These are phyloP conservation scores for Acleris holmiana DNA, from an alignment of 2,888 invertebrate genomes.

Conservation along the genomic window DNA sequence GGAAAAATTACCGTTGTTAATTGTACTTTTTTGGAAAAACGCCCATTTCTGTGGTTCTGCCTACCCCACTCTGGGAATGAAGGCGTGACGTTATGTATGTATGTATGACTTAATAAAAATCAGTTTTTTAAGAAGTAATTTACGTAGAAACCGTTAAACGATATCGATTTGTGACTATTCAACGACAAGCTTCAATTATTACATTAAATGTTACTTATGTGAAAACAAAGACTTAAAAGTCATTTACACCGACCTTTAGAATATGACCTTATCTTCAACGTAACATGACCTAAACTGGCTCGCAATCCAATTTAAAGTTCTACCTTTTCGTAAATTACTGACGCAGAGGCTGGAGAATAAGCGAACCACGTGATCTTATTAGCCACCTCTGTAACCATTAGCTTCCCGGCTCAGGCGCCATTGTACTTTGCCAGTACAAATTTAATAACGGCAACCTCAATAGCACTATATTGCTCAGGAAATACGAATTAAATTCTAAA, in stretches of 20 bases:
- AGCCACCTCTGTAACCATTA: constrained; percentile 62
- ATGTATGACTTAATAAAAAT: no score
- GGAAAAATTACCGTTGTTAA: no score
- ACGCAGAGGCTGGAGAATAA: constrained; percentile 55
- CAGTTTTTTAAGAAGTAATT: no score
- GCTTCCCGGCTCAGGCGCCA: constrained; percentile 45
- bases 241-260: background rate
- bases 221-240: background rate
- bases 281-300: constrained; percentile 44
- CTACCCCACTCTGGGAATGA: no score
- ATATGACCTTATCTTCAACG: background rate
- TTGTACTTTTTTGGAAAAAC: no score
- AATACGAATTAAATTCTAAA: constrained; percentile 28
- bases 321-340: constrained; percentile 57
- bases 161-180: no score
- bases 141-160: no score
- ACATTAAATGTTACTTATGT: background rate
- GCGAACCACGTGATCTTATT: constrained; percentile 69
- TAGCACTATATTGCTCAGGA: constrained; percentile 41
- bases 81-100: no score
- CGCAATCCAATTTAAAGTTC: constrained; percentile 56
- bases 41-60: no score
- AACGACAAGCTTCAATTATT: no score
- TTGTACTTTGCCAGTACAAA: constrained; percentile 55
- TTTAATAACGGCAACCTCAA: constrained; percentile 53